These are phyloP conservation scores for Oplegnathus fasciatus DNA, from an alignment of 2,113 vertebrate species.

Conservation along the genomic window DNA sequence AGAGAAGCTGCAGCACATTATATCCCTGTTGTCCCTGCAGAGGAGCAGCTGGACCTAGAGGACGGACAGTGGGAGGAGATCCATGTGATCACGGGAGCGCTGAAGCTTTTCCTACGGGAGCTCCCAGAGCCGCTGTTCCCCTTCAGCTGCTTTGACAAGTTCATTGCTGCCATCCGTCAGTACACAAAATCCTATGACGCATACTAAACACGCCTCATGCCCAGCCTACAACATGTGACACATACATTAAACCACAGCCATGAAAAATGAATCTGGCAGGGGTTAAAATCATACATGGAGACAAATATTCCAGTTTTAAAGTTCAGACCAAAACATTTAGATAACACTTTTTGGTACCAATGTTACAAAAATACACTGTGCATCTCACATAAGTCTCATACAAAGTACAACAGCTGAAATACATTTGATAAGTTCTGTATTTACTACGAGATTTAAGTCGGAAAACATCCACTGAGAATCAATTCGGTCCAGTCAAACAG, in stretches of 20 bases:
- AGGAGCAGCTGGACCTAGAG: constrained; percentile 92
- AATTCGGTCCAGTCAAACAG: too few relatives aligned
- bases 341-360: too few relatives aligned
- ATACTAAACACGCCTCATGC: background rate
- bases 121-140: constrained; percentile 92
- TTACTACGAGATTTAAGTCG: too few relatives aligned
- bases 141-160: constrained; percentile 89
- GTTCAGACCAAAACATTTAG: too few relatives aligned
- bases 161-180: constrained; percentile 94
- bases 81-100: constrained; percentile 92
- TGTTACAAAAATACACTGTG: too few relatives aligned
- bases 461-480: too few relatives aligned
- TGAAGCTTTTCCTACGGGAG: constrained; percentile 95
- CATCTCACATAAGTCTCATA: too few relatives aligned
- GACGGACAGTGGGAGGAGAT: constrained; percentile 95
- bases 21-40: too few relatives aligned
- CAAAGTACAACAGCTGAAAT: too few relatives aligned
- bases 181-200: background rate
- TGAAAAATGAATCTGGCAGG: background rate
- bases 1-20: background rate
- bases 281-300: background rate
- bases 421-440: too few relatives aligned
- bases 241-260: background rate
- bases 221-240: background rate
- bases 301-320: too few relatives aligned